Evolutionary conservation across 1,140 invertebrate species (phyloP), one percentile per base, ranked within the genome.

Genomic region (Drosophila varians): DNA sequence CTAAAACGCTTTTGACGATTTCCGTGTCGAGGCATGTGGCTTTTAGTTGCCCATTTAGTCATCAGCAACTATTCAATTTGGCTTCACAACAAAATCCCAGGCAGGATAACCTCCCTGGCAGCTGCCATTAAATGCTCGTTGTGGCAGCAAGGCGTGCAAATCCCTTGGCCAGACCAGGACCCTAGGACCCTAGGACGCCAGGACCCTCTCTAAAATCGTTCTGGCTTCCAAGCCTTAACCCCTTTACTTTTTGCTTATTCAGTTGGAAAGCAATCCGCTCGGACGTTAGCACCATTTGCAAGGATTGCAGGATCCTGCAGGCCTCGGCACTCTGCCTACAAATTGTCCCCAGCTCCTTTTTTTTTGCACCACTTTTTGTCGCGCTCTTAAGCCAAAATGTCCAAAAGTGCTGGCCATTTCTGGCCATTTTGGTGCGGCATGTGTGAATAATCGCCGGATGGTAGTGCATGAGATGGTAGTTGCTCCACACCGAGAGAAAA

Each of bases 361-460:
- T 38, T 54, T 34, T 52, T 40, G 42, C 23, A 42, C 21, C 18
- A 18, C 23, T 65, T 71, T 65, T 66, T 77, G 66, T 65, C 57
- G 65, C 68, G 58, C 43, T 52, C 51, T 62, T 77, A 60, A 80
- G 64, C 72, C 68, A 56, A 58, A 68, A 61, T 74, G 62, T 68
- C 45, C 69, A 53, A 86, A 82, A 86, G 82, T 87, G 77, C 84
- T 87, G 83, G 84, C 57, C 74, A 88, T 89, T 64, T 69, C 84
- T 87, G 83, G 84, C 57, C 74, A 88, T 89, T 64, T 69, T 51
- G 62, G 56, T 86, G 86, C 77, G 68, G 72, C 84, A 89, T 84
- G 84, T 89, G 84, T 89, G 87, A 87, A 89, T 89, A 89, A 89
- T 90, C 82, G 77, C 80, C 74, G 79, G 62, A 77, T 77, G 60